Evolutionary conservation across 2,797 vertebrate genomes (phyloP).

Genomic region (Garrulus glandarius): DNA sequence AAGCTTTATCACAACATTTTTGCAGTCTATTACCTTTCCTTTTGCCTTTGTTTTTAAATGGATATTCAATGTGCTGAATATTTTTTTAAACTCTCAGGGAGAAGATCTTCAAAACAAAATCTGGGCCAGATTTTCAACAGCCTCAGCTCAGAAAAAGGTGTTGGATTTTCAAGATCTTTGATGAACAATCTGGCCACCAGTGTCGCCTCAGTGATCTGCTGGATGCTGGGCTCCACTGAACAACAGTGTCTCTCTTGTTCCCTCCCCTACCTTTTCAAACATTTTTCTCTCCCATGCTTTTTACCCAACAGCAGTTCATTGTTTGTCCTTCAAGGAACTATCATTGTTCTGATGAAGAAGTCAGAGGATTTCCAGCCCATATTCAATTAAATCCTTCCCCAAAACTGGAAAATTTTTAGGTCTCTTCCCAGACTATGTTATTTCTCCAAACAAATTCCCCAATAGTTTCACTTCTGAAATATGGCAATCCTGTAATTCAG

Average conservation of each 20-base stretch:
- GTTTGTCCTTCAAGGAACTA: not conserved
- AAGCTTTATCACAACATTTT: conserved; percentile 20
- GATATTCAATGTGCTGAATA: not conserved
- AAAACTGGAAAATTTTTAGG: not conserved
- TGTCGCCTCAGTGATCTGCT: not conserved
- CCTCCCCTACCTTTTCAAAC: not conserved
- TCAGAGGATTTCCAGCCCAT: not conserved
- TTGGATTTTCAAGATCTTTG: not conserved
- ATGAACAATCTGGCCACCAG: not conserved
- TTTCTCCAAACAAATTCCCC: not conserved
- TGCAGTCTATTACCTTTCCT: conserved; percentile 10
- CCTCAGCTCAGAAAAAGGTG: not conserved
- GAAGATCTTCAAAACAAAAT: conserved; percentile 16
- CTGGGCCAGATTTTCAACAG: not conserved
- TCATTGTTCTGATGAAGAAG: not conserved
- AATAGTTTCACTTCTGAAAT: not conserved
- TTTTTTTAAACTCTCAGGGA: not conserved
- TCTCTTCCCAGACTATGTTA: not conserved
- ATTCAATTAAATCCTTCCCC: not conserved
- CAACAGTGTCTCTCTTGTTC: not conserved
- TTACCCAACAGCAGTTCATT: not conserved
- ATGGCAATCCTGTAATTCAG: not conserved
- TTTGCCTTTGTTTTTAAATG: not conserved
- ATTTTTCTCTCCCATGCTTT: not conserved
- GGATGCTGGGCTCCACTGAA: not conserved